These are phyloP conservation scores for Julus scanicus DNA, from an alignment of 2,888 invertebrate genomes.

Conservation along the genomic window DNA sequence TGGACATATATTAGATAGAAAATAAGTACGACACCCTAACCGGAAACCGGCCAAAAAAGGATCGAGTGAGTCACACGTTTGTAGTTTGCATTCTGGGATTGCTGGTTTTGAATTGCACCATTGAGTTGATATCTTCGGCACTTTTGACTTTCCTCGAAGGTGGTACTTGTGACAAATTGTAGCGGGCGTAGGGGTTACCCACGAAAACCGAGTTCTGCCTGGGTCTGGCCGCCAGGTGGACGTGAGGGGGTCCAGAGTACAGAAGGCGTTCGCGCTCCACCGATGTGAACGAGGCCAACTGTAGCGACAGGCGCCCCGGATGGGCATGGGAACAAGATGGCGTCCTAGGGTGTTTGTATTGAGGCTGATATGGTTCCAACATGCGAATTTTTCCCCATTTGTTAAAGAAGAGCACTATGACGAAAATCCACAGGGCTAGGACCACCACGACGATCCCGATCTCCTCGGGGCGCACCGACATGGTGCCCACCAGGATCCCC, in stretches of 20 bases:
- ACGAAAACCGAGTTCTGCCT: slow-evolving; percentile 89
- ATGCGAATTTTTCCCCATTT: slow-evolving; percentile 95
- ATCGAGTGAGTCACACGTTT: not conserved
- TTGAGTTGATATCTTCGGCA: slow-evolving; percentile 67
- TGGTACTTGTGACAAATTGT: slow-evolving; percentile 75
- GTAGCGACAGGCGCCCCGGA: slow-evolving; percentile 55
- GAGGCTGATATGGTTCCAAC: slow-evolving; percentile 90
- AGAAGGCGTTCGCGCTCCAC: slow-evolving; percentile 57
- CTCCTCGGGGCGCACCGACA: slow-evolving; percentile 81
- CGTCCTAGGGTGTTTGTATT: slow-evolving; percentile 78
- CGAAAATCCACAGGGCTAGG: slow-evolving; percentile 86
- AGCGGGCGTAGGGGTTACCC: slow-evolving; percentile 71
- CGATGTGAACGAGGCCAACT: slow-evolving; percentile 55
- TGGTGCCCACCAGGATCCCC: slow-evolving; percentile 52
- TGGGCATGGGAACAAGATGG: slow-evolving; percentile 55
- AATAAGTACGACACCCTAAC: too few species aligned
- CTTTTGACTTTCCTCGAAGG: slow-evolving; percentile 83
- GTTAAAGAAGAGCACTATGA: slow-evolving; percentile 90
- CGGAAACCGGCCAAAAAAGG: not conserved
- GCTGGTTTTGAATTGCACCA: slow-evolving; percentile 43
- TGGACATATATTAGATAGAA: too few species aligned
- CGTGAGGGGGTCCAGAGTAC: slow-evolving; percentile 53
- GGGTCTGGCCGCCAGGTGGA: slow-evolving; percentile 66
- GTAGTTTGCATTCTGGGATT: slow-evolving; percentile 48
- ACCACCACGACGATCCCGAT: slow-evolving; percentile 86